Evolutionary conservation across 2,888 invertebrate species (phyloP).

Genomic region (Cephus sareptanus): DNA sequence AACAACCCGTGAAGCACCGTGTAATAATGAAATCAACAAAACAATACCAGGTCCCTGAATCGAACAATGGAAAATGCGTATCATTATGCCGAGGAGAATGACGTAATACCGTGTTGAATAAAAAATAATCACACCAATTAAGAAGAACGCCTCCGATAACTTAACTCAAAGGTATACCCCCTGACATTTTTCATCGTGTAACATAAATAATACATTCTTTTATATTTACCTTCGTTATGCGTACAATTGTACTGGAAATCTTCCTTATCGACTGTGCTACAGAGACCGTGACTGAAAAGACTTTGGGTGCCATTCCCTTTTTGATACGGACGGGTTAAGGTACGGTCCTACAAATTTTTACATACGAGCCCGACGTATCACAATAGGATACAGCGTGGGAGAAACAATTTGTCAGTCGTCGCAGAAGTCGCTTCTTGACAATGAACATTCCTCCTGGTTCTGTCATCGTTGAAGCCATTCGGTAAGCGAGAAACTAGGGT

Average conservation of each 20-base stretch:
- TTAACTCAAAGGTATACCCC: not conserved
- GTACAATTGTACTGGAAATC: not conserved
- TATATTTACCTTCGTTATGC: not conserved
- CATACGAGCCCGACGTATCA: not conserved
- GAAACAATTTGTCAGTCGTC: conserved; percentile 3
- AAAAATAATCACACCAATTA: not conserved
- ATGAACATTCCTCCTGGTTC: conserved; percentile 30
- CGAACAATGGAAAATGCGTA: not conserved
- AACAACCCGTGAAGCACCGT: conserved; percentile 50
- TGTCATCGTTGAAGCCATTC: conserved; percentile 21
- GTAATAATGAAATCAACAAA: conserved; percentile 50
- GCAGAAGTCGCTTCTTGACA: conserved; percentile 31
- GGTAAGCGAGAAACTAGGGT: conserved; percentile 24
- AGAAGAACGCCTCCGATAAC: not conserved
- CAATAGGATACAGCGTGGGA: conserved; percentile 1
- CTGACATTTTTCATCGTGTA: not conserved
- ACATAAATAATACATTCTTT: not conserved
- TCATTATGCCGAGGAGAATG: not conserved
- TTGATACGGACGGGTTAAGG: not conserved
- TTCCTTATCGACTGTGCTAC: not conserved
- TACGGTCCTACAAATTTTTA: not conserved
- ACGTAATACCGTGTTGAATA: not conserved
- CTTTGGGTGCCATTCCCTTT: not conserved
- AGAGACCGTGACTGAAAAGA: conserved; percentile 15
- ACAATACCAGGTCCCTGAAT: conserved; percentile 31